Evolutionary conservation across 1,140 invertebrate genomes (phyloP).

Genomic region (Ganaspis sp.): DNA sequence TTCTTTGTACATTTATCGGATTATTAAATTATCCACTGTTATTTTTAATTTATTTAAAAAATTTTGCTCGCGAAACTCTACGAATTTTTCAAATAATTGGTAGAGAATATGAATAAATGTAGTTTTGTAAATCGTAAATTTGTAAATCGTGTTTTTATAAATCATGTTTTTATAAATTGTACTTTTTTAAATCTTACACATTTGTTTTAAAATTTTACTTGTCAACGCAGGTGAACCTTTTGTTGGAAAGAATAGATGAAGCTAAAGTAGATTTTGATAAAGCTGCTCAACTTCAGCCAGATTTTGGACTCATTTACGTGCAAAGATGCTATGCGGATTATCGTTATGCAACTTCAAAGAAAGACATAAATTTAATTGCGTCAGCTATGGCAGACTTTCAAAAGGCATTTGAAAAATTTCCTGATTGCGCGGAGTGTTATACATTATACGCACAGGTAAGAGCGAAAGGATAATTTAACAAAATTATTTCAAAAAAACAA

Average conservation of each 20-base stretch:
- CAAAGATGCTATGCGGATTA: conserved; percentile 93
- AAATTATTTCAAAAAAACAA: no score
- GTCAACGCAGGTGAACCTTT: conserved; percentile 82
- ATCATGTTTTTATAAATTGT: no score
- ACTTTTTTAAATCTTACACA: no score
- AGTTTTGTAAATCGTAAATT: no score
- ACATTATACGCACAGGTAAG: conserved; percentile 88
- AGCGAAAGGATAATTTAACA: no score
- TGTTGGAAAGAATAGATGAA: conserved; percentile 87
- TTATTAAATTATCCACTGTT: no score
- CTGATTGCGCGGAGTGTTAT: conserved; percentile 89
- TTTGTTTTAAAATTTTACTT: neutral
- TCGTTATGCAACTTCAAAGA: conserved; percentile 78
- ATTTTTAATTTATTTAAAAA: no score
- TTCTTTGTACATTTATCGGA: conserved; percentile 37
- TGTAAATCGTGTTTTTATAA: no score
- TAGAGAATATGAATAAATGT: no score
- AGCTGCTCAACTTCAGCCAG: conserved; percentile 87
- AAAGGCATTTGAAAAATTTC: conserved; percentile 86
- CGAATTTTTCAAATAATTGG: no score
- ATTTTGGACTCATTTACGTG: conserved; percentile 89
- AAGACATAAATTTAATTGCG: conserved; percentile 78
- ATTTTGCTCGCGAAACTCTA: no score
- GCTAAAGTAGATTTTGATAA: conserved; percentile 90
- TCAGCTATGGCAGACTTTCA: conserved; percentile 84